A percentile compares a stretch with the other conserved stretches of the same genome.
Conservation (phyloP, 1,140 invertebrate genomes). For the Leptinotarsa lineolata region DNA sequence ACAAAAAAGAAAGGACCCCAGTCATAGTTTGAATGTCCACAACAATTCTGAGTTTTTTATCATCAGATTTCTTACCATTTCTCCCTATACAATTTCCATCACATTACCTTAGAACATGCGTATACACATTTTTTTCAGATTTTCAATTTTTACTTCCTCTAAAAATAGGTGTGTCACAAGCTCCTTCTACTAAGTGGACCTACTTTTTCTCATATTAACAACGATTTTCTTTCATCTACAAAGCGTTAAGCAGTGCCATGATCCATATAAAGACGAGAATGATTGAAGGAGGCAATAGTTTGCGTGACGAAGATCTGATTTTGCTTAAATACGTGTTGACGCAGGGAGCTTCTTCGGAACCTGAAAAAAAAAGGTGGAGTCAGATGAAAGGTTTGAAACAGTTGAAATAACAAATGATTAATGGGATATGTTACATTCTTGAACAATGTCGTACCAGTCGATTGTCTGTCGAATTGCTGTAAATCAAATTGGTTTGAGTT, state of each 20-base stretch:
- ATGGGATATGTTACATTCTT: too few species aligned
- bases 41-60: not conserved
- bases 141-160: not conserved
- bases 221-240: conserved; percentile 19
- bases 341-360: conserved; percentile 45
- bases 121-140: conserved; percentile 15
- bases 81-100: not conserved
- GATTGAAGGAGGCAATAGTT: conserved; percentile 20
- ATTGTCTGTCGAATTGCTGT: too few species aligned
- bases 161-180: conserved; percentile 24
- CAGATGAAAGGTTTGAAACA: too few species aligned
- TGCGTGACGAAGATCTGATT: conserved; percentile 39
- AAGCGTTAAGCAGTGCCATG: conserved; percentile 12
- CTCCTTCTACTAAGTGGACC: conserved; percentile 23
- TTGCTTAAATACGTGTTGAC: conserved; percentile 49
- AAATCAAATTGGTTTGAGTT: too few species aligned
- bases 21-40: too few species aligned
- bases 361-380: conserved; percentile 35
- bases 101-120: conserved; percentile 1
- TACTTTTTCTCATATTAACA: not conserved
- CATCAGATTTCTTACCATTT: not conserved
- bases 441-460: too few species aligned
- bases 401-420: too few species aligned
- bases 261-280: conserved; percentile 27
- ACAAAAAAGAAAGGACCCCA: too few species aligned